Base-by-base conservation (phyloP, 2,888 invertebrate species). In the Rapana venosa region DNA sequence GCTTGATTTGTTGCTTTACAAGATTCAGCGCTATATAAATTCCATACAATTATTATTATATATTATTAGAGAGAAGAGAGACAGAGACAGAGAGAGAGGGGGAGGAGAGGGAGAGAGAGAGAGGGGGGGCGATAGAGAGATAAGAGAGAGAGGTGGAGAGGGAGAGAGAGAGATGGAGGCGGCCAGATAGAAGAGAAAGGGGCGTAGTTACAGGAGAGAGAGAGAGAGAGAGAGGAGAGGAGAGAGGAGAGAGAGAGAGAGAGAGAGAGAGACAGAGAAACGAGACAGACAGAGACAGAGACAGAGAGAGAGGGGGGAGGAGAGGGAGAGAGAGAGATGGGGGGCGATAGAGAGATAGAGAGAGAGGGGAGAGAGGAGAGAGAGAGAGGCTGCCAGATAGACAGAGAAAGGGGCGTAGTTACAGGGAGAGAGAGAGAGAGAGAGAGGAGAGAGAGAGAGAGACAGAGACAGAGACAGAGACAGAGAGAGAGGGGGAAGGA, bases 101-200 rank as follows among this genome's bases (percentile, higher is more conserved):
- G 70, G 26, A 26, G 26, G 70, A 70, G 70, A 70, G 22, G 26
- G 22, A 70, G 17, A 8, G 22, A 70, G 22, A 0, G 70, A 70
- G 22, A 22, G 70, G 26, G n/a, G 26, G 70, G 8, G 70, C 5
- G 30, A 30, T 8, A 74, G 13, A 74, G 74, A 74, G n/a, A 74
- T 8, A 30, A 13, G n/a, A 8, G n/a, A 22, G n/a, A 74, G n/a
- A 74, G 56, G 13, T 20, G 70, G 85, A 35, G 83, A 89, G 88
- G 47, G 83, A 83, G 66, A 89, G 88, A 88, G 88, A 88, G 70
- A 61, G 36, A 47, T 8, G 47, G 47, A 66, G 88, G 84, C 58
- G 32, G 81, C 84, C 66, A 84, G 56, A 83, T 32, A 66, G 66
- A 61, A 58, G 30, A 84, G 79, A 35, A 2, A 47, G 84, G 84